A percentile compares a stretch with the other conserved stretches of the same genome.
phyloP scores from a whole-genome alignment of 2,888 invertebrate species.

The Lasioglossum pauxillum region DNA sequence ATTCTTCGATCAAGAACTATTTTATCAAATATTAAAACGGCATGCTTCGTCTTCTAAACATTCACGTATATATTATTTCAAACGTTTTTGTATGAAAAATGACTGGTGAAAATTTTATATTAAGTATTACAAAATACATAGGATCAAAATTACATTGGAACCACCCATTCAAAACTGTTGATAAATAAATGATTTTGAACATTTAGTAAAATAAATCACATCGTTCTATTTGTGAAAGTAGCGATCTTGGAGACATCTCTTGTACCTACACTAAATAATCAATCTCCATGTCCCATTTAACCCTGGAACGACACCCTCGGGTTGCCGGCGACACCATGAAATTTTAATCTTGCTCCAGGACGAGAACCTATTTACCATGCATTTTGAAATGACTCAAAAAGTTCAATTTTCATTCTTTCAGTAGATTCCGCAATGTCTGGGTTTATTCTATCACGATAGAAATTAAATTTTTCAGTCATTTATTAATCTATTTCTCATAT shows the following conservation, averaged over 20 bases:
- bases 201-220: background rate
- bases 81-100: background rate
- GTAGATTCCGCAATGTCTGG: background rate
- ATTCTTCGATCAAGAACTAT: background rate
- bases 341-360: background rate
- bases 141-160: background rate
- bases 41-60: background rate
- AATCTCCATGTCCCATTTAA: background rate
- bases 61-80: background rate
- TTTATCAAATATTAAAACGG: background rate
- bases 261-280: background rate
- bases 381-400: background rate
- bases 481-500: background rate
- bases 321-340: background rate
- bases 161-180: no score
- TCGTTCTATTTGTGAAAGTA: no score
- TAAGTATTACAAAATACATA: background rate
- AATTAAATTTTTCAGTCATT: no score
- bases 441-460: no score
- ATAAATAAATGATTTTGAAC: background rate
- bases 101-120: background rate
- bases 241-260: no score
- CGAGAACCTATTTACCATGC: background rate
- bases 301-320: background rate
- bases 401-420: background rate